Evolutionary conservation across 2,797 vertebrate genomes (phyloP).

Genomic region (Sebastes oblongus): DNA sequence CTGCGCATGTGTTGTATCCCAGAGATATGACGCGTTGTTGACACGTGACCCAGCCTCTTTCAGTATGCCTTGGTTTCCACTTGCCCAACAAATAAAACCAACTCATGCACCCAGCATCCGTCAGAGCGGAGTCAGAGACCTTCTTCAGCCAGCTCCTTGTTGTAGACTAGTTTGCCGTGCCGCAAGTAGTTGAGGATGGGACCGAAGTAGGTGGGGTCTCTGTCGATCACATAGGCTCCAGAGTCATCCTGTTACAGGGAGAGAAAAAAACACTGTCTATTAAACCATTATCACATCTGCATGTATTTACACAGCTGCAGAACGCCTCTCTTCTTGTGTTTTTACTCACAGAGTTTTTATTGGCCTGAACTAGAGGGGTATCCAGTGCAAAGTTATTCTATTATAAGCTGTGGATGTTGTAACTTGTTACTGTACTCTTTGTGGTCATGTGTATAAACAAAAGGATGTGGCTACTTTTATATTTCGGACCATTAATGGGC

Average conservation of each 20-base stretch:
- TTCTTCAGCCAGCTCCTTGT: slow-evolving; percentile 98
- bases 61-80: neutral
- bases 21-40: too few relatives aligned
- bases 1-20: too few relatives aligned
- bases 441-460: neutral
- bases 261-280: neutral
- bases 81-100: neutral
- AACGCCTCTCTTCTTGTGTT: neutral
- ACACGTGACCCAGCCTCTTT: too few relatives aligned
- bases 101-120: neutral
- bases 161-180: slow-evolving; percentile 96
- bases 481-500: neutral
- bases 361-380: neutral
- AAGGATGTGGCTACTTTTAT: neutral
- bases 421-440: neutral
- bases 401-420: neutral
- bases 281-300: neutral
- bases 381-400: neutral
- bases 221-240: slow-evolving; percentile 95
- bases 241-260: slow-evolving; percentile 88
- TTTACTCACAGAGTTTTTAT: neutral
- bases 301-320: neutral
- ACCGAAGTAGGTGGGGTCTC: slow-evolving; percentile 97
- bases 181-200: slow-evolving; percentile 97
- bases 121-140: slow-evolving; percentile 74